phyloP scores from a whole-genome alignment of 2,113 vertebrate species.

The Gobio gobio region DNA sequence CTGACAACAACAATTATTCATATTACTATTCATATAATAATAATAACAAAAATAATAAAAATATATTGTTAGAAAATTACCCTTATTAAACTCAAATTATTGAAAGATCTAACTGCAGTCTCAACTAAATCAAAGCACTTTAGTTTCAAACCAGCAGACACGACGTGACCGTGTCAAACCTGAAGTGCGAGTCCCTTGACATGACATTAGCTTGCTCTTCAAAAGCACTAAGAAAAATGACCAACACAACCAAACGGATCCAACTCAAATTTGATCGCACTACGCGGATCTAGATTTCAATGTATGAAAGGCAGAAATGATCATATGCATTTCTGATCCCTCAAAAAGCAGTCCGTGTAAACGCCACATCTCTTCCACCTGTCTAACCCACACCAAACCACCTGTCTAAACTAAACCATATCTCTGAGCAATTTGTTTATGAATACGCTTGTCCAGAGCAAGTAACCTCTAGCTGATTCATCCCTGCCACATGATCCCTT shows the following conservation, averaged over 20 bases:
- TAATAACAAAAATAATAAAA: neutral
- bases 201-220: constrained; percentile 11
- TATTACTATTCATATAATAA: neutral
- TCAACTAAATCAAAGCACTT: constrained; percentile 3
- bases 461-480: constrained; percentile 14
- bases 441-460: neutral
- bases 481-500: constrained; percentile 5
- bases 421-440: neutral
- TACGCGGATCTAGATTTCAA: neutral
- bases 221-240: neutral
- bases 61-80: neutral
- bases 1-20: neutral
- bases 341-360: neutral
- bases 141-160: neutral
- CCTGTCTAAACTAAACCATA: neutral
- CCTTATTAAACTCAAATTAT: neutral
- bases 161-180: neutral
- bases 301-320: neutral
- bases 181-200: constrained; percentile 5
- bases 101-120: neutral
- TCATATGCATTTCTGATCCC: neutral
- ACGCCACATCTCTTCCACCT: constrained; percentile 3
- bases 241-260: neutral
- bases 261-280: neutral
- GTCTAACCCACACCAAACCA: neutral